A percentile compares a stretch with the other conserved stretches of the same genome.
Conservation (phyloP, 2,797 vertebrate genomes). For the Cetoscarus ocellatus region DNA sequence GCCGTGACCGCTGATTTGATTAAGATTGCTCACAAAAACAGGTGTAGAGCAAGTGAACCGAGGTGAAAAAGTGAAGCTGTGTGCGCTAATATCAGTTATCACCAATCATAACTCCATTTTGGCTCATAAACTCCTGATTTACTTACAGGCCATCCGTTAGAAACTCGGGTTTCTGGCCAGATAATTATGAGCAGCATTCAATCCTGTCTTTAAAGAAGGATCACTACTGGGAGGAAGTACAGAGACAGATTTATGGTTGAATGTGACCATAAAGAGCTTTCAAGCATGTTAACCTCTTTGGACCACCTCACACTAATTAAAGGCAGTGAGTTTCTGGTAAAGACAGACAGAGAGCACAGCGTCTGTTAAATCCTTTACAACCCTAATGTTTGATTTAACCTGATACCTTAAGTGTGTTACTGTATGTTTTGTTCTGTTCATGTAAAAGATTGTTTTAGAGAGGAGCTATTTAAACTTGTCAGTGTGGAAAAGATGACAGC, state of each 20-base stretch:
- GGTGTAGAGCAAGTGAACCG: slow-evolving; percentile 44
- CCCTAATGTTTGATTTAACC: slow-evolving; percentile 12
- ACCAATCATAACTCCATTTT: slow-evolving; percentile 33
- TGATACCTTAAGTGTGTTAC: slow-evolving; percentile 3
- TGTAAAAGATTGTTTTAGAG: too few species aligned
- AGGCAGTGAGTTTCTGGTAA: slow-evolving; percentile 32
- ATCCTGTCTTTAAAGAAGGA: slow-evolving; percentile 49
- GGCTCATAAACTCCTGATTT: slow-evolving; percentile 49
- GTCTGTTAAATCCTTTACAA: slow-evolving; percentile 2
- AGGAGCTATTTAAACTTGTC: too few species aligned
- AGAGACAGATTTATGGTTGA: slow-evolving; percentile 70
- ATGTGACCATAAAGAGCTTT: slow-evolving; percentile 59
- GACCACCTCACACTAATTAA: slow-evolving; percentile 63
- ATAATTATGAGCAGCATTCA: slow-evolving; percentile 49
- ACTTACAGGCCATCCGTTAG: slow-evolving; percentile 24
- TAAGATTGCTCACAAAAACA: slow-evolving; percentile 40
- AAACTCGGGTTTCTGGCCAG: slow-evolving; percentile 34
- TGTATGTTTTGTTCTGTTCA: too few species aligned
- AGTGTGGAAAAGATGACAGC: too few species aligned
- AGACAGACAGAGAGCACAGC: slow-evolving; percentile 6
- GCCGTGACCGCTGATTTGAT: slow-evolving; percentile 37
- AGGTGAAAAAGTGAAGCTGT: slow-evolving; percentile 20
- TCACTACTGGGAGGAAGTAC: slow-evolving; percentile 61
- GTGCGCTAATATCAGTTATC: slow-evolving; percentile 37
- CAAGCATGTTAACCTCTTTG: slow-evolving; percentile 49